A percentile compares a stretch with the other conserved stretches of the same genome.
phyloP scores from a whole-genome alignment of 1,140 invertebrate species.

The Diorhabda sublineata region DNA sequence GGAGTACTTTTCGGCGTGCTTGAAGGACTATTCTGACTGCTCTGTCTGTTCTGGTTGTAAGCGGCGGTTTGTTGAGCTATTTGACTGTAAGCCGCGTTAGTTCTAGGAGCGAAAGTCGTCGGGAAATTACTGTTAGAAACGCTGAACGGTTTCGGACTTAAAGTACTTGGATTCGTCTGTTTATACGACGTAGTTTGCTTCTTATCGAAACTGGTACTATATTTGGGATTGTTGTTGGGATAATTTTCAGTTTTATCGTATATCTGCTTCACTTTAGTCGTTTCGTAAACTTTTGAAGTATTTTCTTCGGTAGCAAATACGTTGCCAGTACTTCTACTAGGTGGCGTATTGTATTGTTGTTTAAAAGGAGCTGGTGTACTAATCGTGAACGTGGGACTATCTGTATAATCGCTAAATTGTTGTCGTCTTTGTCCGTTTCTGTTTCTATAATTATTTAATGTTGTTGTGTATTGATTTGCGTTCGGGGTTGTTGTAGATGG shows the following conservation, averaged over 20 bases:
- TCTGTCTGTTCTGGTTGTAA: constrained; percentile 26
- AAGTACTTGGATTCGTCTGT: constrained; percentile 38
- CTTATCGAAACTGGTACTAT: constrained; percentile 26
- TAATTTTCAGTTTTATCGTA: constrained; percentile 26
- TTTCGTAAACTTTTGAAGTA: constrained; percentile 25
- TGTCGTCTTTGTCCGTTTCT: constrained; percentile 34
- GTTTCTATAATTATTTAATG: constrained; percentile 36
- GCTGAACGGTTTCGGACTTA: constrained; percentile 37
- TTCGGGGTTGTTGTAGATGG: constrained; percentile 40
- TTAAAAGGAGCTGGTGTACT: constrained; percentile 44
- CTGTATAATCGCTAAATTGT: constrained; percentile 37
- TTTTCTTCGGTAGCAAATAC: constrained; percentile 30
- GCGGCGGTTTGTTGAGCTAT: constrained; percentile 34
- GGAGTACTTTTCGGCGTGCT: constrained; percentile 39
- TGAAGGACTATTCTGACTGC: constrained; percentile 11
- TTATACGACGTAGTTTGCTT: constrained; percentile 32
- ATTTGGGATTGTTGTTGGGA: constrained; percentile 31
- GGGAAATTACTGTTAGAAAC: constrained; percentile 30
- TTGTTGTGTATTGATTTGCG: constrained; percentile 30
- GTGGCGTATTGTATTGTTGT: constrained; percentile 34
- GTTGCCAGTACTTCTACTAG: constrained; percentile 37
- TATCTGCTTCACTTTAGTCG: constrained; percentile 3
- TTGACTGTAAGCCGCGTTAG: constrained; percentile 36
- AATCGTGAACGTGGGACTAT: constrained; percentile 32
- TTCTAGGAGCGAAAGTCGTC: constrained; percentile 41